These are phyloP conservation scores for Sphenopsis melanotis DNA, from an alignment of 2,797 vertebrate genomes.

Conservation along the genomic window DNA sequence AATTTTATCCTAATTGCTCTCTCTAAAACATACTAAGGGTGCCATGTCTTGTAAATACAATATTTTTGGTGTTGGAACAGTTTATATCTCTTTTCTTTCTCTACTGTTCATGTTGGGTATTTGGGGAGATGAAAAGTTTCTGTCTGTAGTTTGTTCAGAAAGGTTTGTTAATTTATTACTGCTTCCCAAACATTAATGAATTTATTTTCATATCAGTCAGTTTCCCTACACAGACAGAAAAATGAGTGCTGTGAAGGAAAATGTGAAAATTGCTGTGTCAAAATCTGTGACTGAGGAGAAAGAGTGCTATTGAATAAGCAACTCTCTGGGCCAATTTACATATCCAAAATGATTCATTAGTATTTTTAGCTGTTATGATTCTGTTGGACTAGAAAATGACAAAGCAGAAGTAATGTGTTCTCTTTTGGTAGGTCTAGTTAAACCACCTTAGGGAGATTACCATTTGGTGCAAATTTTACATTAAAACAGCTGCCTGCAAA, in stretches of 20 bases:
- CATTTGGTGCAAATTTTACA: neutral
- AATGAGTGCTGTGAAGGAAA: neutral
- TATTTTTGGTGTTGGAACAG: neutral
- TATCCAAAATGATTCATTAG: neutral
- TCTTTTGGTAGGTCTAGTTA: neutral
- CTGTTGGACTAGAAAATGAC: neutral
- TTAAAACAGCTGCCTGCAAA: neutral
- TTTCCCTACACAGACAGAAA: neutral
- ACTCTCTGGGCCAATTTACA: neutral
- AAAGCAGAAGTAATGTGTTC: neutral
- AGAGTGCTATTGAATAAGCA: neutral
- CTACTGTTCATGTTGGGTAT: fast-evolving
- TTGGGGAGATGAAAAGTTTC: neutral
- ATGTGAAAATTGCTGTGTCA: neutral
- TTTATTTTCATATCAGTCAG: neutral
- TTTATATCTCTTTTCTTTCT: neutral
- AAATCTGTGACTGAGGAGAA: neutral
- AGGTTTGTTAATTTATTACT: neutral
- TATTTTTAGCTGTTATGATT: neutral
- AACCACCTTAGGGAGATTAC: neutral
- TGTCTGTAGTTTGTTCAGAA: neutral
- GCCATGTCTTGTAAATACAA: neutral
- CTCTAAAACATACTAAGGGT: neutral
- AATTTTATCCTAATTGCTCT: neutral
- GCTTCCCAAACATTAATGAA: neutral